phyloP scores from a whole-genome alignment of 2,113 vertebrate genomes.

The Nyctibius bracteatus region DNA sequence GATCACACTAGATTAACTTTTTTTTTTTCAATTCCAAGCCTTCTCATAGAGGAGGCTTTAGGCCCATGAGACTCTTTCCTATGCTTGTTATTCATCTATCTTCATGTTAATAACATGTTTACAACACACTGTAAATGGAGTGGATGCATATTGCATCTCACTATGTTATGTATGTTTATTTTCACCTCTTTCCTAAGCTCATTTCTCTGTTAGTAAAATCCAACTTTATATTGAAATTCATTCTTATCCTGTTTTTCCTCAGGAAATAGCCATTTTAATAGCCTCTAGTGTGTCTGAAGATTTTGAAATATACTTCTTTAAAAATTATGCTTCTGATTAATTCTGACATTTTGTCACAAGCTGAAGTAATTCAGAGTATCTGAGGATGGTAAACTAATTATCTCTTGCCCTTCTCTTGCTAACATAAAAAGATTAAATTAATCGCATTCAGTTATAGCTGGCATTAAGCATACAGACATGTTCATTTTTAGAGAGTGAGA shows the following conservation, averaged over 20 bases:
- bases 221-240: not conserved
- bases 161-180: not conserved
- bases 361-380: not conserved
- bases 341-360: constrained; percentile 40
- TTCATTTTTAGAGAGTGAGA: not conserved
- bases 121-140: not conserved
- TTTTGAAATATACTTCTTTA: not conserved
- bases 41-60: not conserved
- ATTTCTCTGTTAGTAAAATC: not conserved
- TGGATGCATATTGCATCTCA: not conserved
- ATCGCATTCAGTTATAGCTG: constrained; percentile 7
- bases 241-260: not conserved
- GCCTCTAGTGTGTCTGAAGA: not conserved
- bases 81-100: not conserved
- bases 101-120: not conserved
- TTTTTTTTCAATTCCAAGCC: not conserved
- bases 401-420: constrained; percentile 23
- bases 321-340: not conserved
- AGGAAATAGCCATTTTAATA: not conserved
- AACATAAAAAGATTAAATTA: constrained; percentile 56
- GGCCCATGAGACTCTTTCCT: not conserved
- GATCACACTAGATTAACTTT: not conserved
- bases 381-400: constrained; percentile 51
- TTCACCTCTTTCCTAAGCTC: not conserved
- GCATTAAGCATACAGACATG: not conserved